Conservation (phyloP, 2,113 vertebrate species). For the Sinocyclocheilus anshuiensis region DNA sequence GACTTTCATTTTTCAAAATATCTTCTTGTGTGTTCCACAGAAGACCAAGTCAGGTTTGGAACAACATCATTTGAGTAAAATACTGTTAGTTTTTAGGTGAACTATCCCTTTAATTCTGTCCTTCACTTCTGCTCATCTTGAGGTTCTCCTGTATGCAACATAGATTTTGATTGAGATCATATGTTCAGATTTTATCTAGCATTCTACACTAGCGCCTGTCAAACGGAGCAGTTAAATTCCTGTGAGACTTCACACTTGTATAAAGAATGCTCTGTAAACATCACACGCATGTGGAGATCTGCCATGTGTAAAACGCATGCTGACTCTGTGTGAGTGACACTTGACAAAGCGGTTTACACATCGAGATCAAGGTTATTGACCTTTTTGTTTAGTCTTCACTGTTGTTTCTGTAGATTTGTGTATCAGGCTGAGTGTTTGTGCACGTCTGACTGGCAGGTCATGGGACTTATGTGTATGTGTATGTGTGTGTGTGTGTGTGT, state of each 20-base stretch:
- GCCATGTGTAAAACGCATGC: conserved; percentile 49
- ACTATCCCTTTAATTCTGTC: background rate
- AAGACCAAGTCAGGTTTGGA: too few species aligned
- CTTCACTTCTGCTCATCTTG: conserved; percentile 7
- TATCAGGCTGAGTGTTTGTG: conserved; percentile 61
- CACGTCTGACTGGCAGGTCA: conserved; percentile 55
- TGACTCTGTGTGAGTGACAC: conserved; percentile 62
- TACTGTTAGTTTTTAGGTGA: too few species aligned
- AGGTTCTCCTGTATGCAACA: conserved; percentile 6
- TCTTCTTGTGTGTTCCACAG: too few species aligned
- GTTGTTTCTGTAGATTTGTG: conserved; percentile 57
- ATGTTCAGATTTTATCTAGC: background rate
- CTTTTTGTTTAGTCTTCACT: conserved; percentile 70
- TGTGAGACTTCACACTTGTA: conserved; percentile 45
- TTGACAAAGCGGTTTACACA: conserved; percentile 54
- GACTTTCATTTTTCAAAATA: too few species aligned
- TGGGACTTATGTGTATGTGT: background rate
- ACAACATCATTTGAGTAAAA: too few species aligned
- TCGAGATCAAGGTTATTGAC: conserved; percentile 53
- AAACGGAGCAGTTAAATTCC: conserved; percentile 33
- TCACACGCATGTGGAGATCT: conserved; percentile 55
- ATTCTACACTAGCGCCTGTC: background rate
- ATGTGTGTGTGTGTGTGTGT: conserved; percentile 21
- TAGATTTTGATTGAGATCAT: conserved; percentile 1
- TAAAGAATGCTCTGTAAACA: conserved; percentile 60